A percentile compares a stretch with the other conserved stretches of the same genome.
Conservation (phyloP, 2,888 invertebrate species). For the Corythucha ciliata region DNA sequence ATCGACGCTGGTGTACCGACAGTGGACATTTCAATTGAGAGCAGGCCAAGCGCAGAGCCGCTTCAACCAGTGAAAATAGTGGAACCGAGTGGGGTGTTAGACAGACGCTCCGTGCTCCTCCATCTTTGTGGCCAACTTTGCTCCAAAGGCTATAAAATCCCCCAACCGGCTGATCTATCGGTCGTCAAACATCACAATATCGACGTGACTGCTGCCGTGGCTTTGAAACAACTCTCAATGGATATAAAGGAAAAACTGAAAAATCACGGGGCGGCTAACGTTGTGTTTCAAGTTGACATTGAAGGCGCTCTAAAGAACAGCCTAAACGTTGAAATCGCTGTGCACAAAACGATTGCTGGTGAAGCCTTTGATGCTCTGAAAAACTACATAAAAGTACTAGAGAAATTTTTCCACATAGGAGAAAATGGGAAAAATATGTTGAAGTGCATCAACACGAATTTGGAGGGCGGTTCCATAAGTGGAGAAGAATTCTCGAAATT, state of each 20-base stretch:
- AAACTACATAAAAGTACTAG: constrained; percentile 60
- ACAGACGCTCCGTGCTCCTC: no score
- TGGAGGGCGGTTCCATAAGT: neutral
- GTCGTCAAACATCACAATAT: constrained; percentile 38
- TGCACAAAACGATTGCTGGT: constrained; percentile 57
- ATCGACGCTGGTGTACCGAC: no score
- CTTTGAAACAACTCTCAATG: constrained; percentile 39
- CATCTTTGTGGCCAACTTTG: no score
- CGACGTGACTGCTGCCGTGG: constrained; percentile 37
- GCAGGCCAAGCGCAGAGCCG: no score
- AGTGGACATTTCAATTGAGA: no score
- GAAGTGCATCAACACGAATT: constrained; percentile 45
- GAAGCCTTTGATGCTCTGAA: constrained; percentile 64
- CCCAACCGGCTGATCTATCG: constrained; percentile 42
- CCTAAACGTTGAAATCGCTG: constrained; percentile 72
- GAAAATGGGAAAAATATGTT: constrained; percentile 56
- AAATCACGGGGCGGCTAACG: constrained; percentile 42
- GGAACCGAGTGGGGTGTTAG: no score
- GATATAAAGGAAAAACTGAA: constrained; percentile 29
- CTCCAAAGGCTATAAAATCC: constrained; percentile 18
- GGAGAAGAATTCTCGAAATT: constrained; percentile 46
- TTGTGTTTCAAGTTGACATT: constrained; percentile 75
- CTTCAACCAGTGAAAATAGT: no score
- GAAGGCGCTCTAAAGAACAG: constrained; percentile 78
- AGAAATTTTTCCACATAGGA: constrained; percentile 70